A percentile compares a stretch with the other conserved stretches of the same genome.
These are phyloP conservation scores for Takifugu ocellatus DNA, from an alignment of 2,797 vertebrate genomes.

Conservation along the genomic window DNA sequence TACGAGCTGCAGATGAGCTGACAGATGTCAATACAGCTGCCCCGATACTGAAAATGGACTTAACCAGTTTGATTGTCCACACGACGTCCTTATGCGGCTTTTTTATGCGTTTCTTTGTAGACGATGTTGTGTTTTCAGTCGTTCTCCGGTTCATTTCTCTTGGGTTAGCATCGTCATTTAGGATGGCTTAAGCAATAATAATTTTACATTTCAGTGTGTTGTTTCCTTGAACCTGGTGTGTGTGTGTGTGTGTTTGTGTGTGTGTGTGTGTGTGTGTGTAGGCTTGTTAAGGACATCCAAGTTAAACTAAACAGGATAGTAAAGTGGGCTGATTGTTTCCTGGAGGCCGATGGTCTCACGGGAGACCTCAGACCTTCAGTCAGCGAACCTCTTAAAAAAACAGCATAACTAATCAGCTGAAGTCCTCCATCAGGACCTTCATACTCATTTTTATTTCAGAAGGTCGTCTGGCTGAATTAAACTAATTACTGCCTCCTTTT, in stretches of 20 bases:
- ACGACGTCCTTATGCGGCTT: conserved; percentile 1
- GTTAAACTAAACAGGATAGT: too few relatives aligned
- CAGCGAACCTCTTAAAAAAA: conserved; percentile 10
- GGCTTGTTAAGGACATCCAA: too few relatives aligned
- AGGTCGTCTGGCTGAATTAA: conserved; percentile 1
- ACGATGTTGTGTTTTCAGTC: conserved; percentile 15
- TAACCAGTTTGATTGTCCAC: conserved; percentile 32
- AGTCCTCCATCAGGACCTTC: too few relatives aligned
- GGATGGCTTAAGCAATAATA: conserved; percentile 62
- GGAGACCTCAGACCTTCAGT: conserved; percentile 19
- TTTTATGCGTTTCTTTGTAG: conserved; percentile 4
- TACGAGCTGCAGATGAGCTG: conserved; percentile 48
- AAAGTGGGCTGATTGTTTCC: background rate
- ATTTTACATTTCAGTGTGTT: conserved; percentile 45
- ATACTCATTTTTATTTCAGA: background rate
- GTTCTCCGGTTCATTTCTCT: conserved; percentile 8
- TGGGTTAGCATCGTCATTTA: conserved; percentile 40
- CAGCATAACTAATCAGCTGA: conserved; percentile 38
- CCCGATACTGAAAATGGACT: conserved; percentile 36
- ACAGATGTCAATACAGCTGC: conserved; percentile 38
- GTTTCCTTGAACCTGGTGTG: conserved; percentile 32
- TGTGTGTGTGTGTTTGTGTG: too few relatives aligned
- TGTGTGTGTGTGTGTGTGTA: too few relatives aligned
- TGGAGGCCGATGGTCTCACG: conserved; percentile 13
- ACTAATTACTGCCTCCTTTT: too few relatives aligned